phyloP scores from a whole-genome alignment of 1,140 invertebrate species.

The Euwallacea fornicatus region DNA sequence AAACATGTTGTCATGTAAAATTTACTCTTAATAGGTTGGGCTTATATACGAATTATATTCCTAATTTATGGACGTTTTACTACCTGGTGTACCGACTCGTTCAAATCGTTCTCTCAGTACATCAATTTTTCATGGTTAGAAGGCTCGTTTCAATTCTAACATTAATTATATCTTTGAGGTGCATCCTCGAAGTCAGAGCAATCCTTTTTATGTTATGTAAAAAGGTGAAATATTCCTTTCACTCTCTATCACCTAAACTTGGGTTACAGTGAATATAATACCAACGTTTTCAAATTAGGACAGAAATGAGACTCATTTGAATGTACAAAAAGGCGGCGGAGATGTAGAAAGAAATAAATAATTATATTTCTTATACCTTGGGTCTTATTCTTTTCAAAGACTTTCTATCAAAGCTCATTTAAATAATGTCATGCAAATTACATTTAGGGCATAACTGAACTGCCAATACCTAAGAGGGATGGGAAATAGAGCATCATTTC shows the following conservation, averaged over 20 bases:
- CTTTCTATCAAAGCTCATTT: constrained; percentile 24
- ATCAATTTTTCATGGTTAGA: too few species aligned
- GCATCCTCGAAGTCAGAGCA: too few species aligned
- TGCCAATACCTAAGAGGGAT: constrained; percentile 9
- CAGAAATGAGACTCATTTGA: constrained; percentile 15
- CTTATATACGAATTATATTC: too few species aligned
- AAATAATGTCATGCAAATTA: constrained; percentile 31
- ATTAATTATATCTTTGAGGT: too few species aligned
- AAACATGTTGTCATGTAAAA: background rate
- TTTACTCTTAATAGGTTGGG: background rate
- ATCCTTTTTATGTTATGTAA: too few species aligned
- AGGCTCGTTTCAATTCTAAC: too few species aligned
- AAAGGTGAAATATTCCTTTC: too few species aligned
- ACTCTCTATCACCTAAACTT: too few species aligned
- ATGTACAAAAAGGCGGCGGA: constrained; percentile 2
- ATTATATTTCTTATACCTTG: constrained; percentile 30
- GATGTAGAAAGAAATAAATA: constrained; percentile 16
- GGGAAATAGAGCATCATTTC: constrained; percentile 11
- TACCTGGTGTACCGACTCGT: too few species aligned
- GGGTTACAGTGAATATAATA: background rate
- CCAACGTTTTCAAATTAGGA: constrained; percentile 7
- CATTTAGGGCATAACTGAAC: constrained; percentile 24
- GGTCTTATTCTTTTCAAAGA: constrained; percentile 24
- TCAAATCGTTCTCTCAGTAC: too few species aligned
- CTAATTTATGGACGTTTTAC: too few species aligned